Conservation (phyloP, 1,140 invertebrate genomes). For the Drosophila navojoa region DNA sequence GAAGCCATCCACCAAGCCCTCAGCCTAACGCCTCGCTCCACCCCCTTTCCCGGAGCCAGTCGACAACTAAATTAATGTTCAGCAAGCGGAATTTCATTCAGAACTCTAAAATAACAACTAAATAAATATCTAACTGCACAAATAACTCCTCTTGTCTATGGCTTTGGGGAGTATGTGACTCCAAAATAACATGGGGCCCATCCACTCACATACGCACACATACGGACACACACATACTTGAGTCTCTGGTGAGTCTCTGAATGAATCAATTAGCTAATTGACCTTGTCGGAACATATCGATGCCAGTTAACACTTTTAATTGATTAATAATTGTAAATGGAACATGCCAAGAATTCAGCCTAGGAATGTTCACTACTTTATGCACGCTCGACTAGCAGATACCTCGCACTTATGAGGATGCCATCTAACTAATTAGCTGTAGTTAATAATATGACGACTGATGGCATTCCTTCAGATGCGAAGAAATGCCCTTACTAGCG, state of each 20-base stretch:
- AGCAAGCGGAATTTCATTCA: slow-evolving; percentile 78
- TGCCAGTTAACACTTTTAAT: slow-evolving; percentile 11
- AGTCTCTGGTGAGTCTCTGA: neutral
- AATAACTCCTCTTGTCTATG: neutral
- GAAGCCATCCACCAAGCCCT: slow-evolving; percentile 40
- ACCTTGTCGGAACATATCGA: slow-evolving; percentile 8
- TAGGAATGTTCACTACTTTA: neutral
- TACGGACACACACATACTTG: neutral
- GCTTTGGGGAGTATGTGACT: neutral
- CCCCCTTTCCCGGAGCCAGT: slow-evolving; percentile 23
- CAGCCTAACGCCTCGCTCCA: slow-evolving; percentile 33
- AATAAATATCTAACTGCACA: slow-evolving; percentile 48
- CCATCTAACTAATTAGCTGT: too few species aligned
- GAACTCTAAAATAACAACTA: slow-evolving; percentile 68
- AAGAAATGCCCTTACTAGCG: too few species aligned
- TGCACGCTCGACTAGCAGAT: slow-evolving; percentile 1
- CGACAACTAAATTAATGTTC: slow-evolving; percentile 28
- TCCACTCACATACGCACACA: slow-evolving; percentile 3
- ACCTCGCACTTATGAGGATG: neutral
- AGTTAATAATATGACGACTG: too few species aligned
- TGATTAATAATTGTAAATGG: slow-evolving; percentile 28
- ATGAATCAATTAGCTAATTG: slow-evolving; percentile 44
- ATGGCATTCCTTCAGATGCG: too few species aligned
- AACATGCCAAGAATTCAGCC: neutral
- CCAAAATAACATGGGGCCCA: neutral